A percentile compares a stretch with the other conserved stretches of the same genome.
Conservation (phyloP, 2,797 vertebrate genomes). For the Channa striata region DNA sequence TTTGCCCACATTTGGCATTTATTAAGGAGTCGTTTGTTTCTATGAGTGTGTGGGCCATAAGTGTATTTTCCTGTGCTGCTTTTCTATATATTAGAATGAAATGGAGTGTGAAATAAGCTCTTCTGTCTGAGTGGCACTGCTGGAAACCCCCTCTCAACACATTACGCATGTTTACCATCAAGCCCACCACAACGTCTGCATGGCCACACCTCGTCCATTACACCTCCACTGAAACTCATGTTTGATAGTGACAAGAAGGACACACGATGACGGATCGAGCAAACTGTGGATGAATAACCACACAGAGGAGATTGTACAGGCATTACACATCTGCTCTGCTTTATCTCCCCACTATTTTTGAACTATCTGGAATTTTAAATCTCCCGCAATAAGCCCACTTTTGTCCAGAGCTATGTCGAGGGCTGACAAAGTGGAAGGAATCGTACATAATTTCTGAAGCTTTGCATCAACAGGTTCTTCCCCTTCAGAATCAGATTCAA, state of each 20-base stretch:
- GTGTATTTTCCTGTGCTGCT: conserved; percentile 61
- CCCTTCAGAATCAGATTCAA: too few relatives aligned
- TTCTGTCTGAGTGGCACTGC: conserved; percentile 81
- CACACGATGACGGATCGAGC: conserved; percentile 19
- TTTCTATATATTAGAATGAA: conserved; percentile 84
- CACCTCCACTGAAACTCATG: too few relatives aligned
- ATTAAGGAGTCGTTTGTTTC: conserved; percentile 45
- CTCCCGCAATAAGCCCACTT: too few relatives aligned
- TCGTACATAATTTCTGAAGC: too few relatives aligned
- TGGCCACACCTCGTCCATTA: conserved; percentile 50
- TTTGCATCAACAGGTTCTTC: too few relatives aligned
- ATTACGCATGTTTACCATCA: conserved; percentile 73
- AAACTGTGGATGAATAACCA: conserved; percentile 9
- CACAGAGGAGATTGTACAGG: not conserved
- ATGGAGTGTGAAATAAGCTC: conserved; percentile 89
- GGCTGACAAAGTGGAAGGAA: too few relatives aligned
- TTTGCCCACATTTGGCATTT: conserved; percentile 39
- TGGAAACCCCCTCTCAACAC: conserved; percentile 78
- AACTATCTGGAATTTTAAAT: too few relatives aligned
- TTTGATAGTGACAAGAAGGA: conserved; percentile 37
- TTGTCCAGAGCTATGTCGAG: too few relatives aligned
- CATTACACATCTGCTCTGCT: not conserved
- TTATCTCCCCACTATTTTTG: too few relatives aligned
- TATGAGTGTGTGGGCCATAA: conserved; percentile 18
- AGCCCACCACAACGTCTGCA: conserved; percentile 40